phyloP scores from a whole-genome alignment of 2,797 vertebrate genomes.

The Pipistrellus kuhlii region DNA sequence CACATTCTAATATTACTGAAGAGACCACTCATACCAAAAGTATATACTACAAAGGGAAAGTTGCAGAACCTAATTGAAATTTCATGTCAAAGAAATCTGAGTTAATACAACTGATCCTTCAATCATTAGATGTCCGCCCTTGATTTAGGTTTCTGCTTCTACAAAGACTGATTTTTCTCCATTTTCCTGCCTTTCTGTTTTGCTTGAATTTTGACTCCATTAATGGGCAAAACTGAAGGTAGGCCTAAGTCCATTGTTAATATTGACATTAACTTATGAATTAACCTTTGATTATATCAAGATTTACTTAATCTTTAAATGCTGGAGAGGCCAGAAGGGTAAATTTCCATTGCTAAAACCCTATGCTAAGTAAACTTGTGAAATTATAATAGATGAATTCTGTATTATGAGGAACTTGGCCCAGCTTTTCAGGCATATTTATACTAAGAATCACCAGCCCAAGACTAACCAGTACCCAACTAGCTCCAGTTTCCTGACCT shows the following conservation, averaged over 20 bases:
- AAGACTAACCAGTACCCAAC: background rate
- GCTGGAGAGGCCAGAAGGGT: background rate
- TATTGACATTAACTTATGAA: background rate
- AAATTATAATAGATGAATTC: slow-evolving; percentile 28
- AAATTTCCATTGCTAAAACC: slow-evolving; percentile 5
- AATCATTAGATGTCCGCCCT: background rate
- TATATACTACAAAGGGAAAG: background rate
- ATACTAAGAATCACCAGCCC: background rate
- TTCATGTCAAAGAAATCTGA: slow-evolving; percentile 21
- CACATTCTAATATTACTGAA: background rate
- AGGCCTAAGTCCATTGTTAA: background rate
- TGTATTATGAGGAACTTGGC: background rate
- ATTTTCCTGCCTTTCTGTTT: slow-evolving; percentile 30
- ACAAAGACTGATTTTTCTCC: slow-evolving; percentile 31
- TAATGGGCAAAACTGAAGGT: slow-evolving; percentile 20
- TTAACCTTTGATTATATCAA: slow-evolving; percentile 4
- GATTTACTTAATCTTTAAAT: background rate
- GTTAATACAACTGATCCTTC: slow-evolving; percentile 32
- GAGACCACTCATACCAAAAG: slow-evolving; percentile 11
- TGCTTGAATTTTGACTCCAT: slow-evolving; percentile 36
- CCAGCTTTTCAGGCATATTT: background rate
- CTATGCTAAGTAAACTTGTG: slow-evolving; percentile 27
- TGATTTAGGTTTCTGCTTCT: slow-evolving; percentile 43
- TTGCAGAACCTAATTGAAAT: background rate
- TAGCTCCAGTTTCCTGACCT: background rate